A percentile compares a stretch with the other conserved stretches of the same genome.
These are phyloP conservation scores for Arothron firmamentum DNA, from an alignment of 2,113 vertebrate genomes.

Conservation along the genomic window DNA sequence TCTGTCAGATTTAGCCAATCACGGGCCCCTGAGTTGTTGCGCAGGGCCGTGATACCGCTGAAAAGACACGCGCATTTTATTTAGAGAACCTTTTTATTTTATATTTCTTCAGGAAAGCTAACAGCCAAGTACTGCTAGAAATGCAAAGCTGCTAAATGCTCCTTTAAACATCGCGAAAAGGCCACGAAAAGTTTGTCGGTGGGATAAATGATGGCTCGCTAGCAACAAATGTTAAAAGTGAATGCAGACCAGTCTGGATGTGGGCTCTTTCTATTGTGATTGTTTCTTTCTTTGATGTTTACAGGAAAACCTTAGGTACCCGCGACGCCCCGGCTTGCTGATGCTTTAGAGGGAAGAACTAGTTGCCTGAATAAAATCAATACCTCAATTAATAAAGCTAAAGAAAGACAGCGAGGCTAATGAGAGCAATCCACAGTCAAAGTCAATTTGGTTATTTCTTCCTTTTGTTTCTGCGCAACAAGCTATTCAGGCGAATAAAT, in stretches of 20 bases:
- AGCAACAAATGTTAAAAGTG: slow-evolving; percentile 4
- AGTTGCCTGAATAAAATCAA: slow-evolving; percentile 11
- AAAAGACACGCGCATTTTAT: too few species aligned
- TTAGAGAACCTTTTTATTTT: too few species aligned
- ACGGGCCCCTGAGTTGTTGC: not conserved
- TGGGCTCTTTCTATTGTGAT: not conserved
- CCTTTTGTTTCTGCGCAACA: slow-evolving; percentile 22
- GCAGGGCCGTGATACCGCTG: too few species aligned
- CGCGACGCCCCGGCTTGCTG: not conserved
- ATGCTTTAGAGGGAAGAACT: not conserved
- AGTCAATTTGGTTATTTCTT: slow-evolving; percentile 5
- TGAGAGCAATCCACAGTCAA: slow-evolving; percentile 9
- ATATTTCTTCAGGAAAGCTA: too few species aligned
- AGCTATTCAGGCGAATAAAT: slow-evolving; percentile 28
- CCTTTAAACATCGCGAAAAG: too few species aligned
- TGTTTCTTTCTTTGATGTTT: slow-evolving; percentile 2
- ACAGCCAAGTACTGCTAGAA: too few species aligned
- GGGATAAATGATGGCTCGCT: slow-evolving; percentile 14
- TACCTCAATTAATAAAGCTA: slow-evolving; percentile 8
- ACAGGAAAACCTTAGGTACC: not conserved
- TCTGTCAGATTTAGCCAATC: slow-evolving; percentile 12
- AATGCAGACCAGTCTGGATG: not conserved
- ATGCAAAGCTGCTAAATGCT: too few species aligned
- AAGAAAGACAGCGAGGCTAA: not conserved
- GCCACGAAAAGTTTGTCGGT: not conserved